phyloP scores from a whole-genome alignment of 2,888 invertebrate genomes.

The Dicranocentrus wangi region DNA sequence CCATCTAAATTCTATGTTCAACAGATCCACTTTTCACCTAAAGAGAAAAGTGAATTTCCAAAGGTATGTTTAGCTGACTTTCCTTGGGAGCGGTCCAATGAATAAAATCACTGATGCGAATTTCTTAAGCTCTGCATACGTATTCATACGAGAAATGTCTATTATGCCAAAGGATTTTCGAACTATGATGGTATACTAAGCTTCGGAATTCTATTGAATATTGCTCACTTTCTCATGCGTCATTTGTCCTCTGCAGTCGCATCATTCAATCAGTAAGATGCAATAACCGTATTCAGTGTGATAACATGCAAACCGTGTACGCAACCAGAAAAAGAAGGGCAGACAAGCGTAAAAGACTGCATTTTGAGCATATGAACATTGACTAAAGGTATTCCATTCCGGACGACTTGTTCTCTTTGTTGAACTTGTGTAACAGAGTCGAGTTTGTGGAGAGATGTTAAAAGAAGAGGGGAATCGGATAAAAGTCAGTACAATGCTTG shows the following conservation, averaged over 20 bases:
- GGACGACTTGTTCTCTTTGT: constrained; percentile 51
- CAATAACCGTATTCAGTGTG: constrained; percentile 31
- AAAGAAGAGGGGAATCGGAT: constrained; percentile 18
- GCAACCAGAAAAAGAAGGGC: constrained; percentile 44
- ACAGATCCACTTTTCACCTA: neutral
- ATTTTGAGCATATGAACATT: constrained; percentile 55
- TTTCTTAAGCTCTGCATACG: neutral
- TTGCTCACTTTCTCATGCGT: constrained; percentile 58
- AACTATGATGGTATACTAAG: neutral
- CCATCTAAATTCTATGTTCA: too few species aligned
- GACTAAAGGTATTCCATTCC: constrained; percentile 58
- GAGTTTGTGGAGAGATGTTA: constrained; percentile 13
- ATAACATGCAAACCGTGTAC: constrained; percentile 19
- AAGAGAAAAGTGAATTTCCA: neutral
- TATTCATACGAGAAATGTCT: neutral
- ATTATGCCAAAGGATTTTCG: neutral
- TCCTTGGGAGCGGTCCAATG: too few species aligned
- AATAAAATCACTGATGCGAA: neutral
- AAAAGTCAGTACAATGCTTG: constrained; percentile 31
- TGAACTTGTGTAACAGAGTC: constrained; percentile 38
- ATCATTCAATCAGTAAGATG: constrained; percentile 60
- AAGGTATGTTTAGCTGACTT: neutral
- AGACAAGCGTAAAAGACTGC: constrained; percentile 60
- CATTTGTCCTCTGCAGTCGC: constrained; percentile 59
- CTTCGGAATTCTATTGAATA: constrained; percentile 41